Evolutionary conservation across 2,888 invertebrate species (phyloP).

Genomic region (Nasonia oneida): DNA sequence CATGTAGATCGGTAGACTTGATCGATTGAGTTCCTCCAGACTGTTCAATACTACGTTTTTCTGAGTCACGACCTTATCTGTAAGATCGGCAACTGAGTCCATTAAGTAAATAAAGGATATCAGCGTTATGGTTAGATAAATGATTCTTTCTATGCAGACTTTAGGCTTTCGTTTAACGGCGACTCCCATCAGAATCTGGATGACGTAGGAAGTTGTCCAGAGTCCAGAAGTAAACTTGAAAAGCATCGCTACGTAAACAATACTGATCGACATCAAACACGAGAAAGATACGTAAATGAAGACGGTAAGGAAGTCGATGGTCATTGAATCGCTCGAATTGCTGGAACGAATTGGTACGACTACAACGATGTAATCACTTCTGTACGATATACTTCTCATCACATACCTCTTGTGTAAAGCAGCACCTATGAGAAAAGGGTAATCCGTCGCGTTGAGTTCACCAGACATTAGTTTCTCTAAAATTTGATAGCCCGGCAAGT

Average conservation of each 20-base stretch:
- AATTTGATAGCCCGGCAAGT: background rate
- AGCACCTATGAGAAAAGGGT: background rate
- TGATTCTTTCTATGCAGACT: background rate
- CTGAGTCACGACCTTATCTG: background rate
- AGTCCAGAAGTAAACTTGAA: background rate
- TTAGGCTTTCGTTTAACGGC: background rate
- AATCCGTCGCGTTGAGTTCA: background rate
- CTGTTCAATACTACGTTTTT: background rate
- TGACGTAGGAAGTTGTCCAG: background rate
- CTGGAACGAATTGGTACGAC: background rate
- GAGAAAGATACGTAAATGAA: background rate
- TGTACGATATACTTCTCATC: background rate
- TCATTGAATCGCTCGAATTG: background rate
- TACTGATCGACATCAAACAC: background rate
- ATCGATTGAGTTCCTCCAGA: background rate
- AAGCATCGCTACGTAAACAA: background rate
- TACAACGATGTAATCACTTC: background rate
- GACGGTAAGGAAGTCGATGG: background rate
- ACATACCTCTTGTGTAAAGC: background rate
- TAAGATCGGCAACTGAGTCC: background rate
- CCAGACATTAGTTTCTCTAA: background rate
- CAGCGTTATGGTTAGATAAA: background rate
- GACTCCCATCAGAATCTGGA: background rate
- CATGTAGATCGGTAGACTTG: background rate
- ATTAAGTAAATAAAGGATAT: background rate